Evolutionary conservation across 2,888 invertebrate species (phyloP), one percentile per base, ranked within the genome.

Genomic region (Stegophylla sp.): DNA sequence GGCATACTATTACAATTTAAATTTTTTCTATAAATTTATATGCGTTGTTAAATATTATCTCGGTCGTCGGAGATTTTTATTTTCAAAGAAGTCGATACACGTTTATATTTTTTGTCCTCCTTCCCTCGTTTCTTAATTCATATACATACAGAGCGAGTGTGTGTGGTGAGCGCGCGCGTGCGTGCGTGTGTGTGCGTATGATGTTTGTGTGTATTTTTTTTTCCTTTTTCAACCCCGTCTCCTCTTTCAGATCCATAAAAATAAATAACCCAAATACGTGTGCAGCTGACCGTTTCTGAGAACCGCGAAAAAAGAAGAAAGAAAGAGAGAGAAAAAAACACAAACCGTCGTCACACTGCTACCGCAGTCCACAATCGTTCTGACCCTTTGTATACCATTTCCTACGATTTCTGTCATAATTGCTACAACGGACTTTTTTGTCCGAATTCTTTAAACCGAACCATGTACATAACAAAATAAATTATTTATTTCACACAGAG

Each of bases 191-290:
- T 69, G 45, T 17, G 48, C n/a, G 28, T 26, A 23, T 17, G 45
- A n/a, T 41, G 10, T 64, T 51, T 51, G 20, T 53, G 20, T 53
- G 53, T 53, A n/a, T 73, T 73, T 48, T 77, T 67, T 59, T 34
- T 79, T 69, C 23, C 45, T 77, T 69, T 79, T 69, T 59, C 67
- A 67, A 67, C 77, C 69, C 67, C 77, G 76, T 77, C 76, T 79
- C 69, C 61, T 79, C 77, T 79, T 79, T 71, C 77, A 79, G 71
- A 69, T 79, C 77, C 77, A 79, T 79, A 79, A 77, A 77, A 77
- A 79, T 79, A 79, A 79, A 79, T 79, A 79, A 79, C 77, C 77
- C 77, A 79, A 79, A 79, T 69, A 79, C 77, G 77, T 79, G 77
- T 79, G 77, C 77, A 79, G 77, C 77, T 79, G 77, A 79, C 77